Base-by-base conservation (phyloP, 2,113 vertebrate species). In the Oncorhynchus gorbuscha region DNA sequence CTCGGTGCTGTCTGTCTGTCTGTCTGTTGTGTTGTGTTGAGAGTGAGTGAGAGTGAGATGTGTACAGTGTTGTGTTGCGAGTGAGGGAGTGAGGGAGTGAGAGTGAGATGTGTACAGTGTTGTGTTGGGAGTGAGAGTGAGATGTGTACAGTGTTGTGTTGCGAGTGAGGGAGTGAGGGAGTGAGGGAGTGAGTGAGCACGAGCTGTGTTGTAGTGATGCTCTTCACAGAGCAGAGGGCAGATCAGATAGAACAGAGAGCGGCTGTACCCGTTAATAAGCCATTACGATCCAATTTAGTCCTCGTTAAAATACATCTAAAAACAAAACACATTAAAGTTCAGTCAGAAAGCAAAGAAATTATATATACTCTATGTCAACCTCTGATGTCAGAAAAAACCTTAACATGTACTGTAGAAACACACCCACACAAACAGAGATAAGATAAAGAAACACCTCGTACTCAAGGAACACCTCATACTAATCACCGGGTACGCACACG, bases 211-310 rank as follows among this genome's bases (percentile, higher is more conserved):
- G 51, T 70, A 65, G 75, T 72, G 51, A 55, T 55, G 70, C 51
- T 66, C 72, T 64, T 66, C 61, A 28, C 73, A 74, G 61, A 78
- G 49, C 84, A 77, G 73, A 65, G 59, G 79, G 71, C 48, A 68
- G 76, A 86, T 73, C 64, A 71, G 75, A 75, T 30, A 69, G 71
- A 78, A 67, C 76, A 76, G 69, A 51, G 72, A 26, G 74, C 66
- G 70, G 69, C 61, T 71, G 73, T 73, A 78, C n/a, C 73, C 51
- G 75, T 76, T 79, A 84, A 86, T 79, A 83, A 89, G 74, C 66
- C 83, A 88, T 90, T 87, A 86, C 78, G 84, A 77, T 84, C 76
- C 73, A 83, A 91, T 85, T 85, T 86, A 88, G 89, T 85, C 79
- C 83, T 89, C 83, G 84, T 91, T 89, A 90, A 85, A 89, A 78